Base-by-base conservation (phyloP, 2,113 vertebrate genomes). In the Apodemus speciosus region DNA sequence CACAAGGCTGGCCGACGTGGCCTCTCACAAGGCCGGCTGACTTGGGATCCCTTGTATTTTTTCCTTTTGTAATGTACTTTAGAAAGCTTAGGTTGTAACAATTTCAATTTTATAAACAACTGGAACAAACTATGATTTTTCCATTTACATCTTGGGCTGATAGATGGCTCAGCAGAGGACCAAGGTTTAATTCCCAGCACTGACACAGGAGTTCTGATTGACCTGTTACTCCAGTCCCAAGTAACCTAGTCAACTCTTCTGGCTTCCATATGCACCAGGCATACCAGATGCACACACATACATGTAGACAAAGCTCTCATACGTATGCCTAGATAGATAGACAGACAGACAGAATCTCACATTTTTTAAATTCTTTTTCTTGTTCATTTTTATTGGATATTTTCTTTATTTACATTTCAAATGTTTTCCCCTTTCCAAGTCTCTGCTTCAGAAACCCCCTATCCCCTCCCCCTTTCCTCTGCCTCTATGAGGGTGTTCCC, bases 61-160 rank as follows among this genome's bases (percentile, higher is more conserved):
- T 93, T 92, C 85, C 20, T 46, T 91, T 77, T 68, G 4, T 56
- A 18, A 40, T 68, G 40, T 18, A 72, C 46, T 81, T 88, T 72
- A 90, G 72, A 86, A 96, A 88, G 62, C 58, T 64, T 68, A 71
- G 1, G 64, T 49, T 73, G 4, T 88, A n/a, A 89, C 94, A 79
- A 79, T 21, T 66, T 58, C 80, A 89, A 88, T 35, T 86, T 93
- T 64, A 83, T 93, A 93, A 95, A 77, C 77, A 60, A n/a, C 56
- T 85, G 49, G 25, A 86, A 38, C 71, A 60, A 53, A 83, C n/a
- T 72, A 6, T 58, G 64, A 46, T 58, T 81, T 49, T 69, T 91
- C 66, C 30, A 81, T 85, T 85, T 85, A 88, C 23, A 64, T 91
- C 73, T 85, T 87, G 75, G 58, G 15, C 56, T 83, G 80, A 62